A percentile compares a stretch with the other conserved stretches of the same genome.
Conservation (phyloP, 2,113 vertebrate genomes). For the Sterrhoptilus dennistouni region DNA sequence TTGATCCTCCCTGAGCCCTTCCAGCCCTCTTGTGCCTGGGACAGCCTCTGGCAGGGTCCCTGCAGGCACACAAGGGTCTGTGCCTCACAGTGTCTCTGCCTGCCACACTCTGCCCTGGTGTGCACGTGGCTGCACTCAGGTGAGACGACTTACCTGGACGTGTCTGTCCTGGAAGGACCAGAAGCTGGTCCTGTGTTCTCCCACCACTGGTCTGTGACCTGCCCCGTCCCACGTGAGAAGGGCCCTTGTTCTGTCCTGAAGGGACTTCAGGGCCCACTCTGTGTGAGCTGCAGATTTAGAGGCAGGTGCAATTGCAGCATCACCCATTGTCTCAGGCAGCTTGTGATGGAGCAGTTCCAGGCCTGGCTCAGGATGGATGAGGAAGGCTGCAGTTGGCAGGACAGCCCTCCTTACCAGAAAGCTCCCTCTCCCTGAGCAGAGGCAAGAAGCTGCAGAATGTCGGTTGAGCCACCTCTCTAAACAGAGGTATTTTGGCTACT, state of each 20-base stretch:
- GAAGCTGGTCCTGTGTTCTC: background rate
- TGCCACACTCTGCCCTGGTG: accelerated
- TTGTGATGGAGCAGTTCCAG: background rate
- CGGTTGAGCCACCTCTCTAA: background rate
- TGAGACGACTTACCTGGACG: background rate
- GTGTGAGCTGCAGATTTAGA: background rate
- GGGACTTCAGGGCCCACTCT: background rate
- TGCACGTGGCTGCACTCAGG: background rate
- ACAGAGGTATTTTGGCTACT: background rate
- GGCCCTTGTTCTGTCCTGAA: background rate
- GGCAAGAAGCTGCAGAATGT: background rate
- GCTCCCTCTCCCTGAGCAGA: background rate
- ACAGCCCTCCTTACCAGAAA: background rate
- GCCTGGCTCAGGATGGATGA: background rate
- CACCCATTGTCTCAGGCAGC: background rate
- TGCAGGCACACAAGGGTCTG: accelerated
- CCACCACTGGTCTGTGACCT: background rate
- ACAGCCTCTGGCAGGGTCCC: background rate
- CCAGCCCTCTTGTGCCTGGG: background rate
- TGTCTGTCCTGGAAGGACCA: background rate
- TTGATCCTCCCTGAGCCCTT: background rate
- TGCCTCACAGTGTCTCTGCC: accelerated
- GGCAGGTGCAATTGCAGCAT: background rate
- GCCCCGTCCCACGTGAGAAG: background rate
- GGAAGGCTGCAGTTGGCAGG: background rate